Percentiles rank a stretch among this genome's conserved stretches.
These are phyloP conservation scores for Leptinotarsa defecta DNA, from an alignment of 1,140 invertebrate genomes.

Conservation along the genomic window DNA sequence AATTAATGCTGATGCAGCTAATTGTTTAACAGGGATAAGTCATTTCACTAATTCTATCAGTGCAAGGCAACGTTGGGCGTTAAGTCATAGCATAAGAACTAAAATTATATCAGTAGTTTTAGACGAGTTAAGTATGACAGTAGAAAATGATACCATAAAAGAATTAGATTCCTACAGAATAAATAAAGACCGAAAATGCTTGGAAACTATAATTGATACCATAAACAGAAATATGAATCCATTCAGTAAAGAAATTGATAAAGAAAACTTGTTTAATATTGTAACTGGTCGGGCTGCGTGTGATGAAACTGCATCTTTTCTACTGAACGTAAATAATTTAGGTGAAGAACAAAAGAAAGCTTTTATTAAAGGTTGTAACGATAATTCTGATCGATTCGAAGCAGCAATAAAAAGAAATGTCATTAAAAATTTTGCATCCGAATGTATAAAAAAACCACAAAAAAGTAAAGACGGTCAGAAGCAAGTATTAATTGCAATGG, in stretches of 20 bases:
- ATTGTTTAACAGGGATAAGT: slow-evolving; percentile 41
- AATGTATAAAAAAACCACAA: not conserved
- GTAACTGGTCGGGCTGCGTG: not conserved
- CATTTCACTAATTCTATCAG: slow-evolving; percentile 34
- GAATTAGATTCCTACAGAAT: not conserved
- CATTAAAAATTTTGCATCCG: not conserved
- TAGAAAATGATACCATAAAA: not conserved
- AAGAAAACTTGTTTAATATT: not conserved
- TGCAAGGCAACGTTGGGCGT: slow-evolving; percentile 2
- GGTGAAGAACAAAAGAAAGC: slow-evolving; percentile 1
- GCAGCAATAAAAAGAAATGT: not conserved
- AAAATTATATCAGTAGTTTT: slow-evolving; percentile 32
- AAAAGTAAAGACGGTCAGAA: not conserved
- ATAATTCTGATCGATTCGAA: not conserved
- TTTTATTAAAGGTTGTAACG: not conserved
- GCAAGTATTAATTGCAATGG: slow-evolving; percentile 37
- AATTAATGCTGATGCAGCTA: slow-evolving; percentile 31
- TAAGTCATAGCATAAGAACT: slow-evolving; percentile 44
- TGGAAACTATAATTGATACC: not conserved
- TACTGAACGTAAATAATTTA: not conserved
- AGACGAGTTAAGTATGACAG: not conserved
- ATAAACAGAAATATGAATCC: not conserved
- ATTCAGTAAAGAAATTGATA: not conserved
- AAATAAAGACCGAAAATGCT: slow-evolving; percentile 1
- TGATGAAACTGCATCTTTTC: not conserved